phyloP scores from a whole-genome alignment of 2,113 vertebrate species.

The Bufo gargarizans region DNA sequence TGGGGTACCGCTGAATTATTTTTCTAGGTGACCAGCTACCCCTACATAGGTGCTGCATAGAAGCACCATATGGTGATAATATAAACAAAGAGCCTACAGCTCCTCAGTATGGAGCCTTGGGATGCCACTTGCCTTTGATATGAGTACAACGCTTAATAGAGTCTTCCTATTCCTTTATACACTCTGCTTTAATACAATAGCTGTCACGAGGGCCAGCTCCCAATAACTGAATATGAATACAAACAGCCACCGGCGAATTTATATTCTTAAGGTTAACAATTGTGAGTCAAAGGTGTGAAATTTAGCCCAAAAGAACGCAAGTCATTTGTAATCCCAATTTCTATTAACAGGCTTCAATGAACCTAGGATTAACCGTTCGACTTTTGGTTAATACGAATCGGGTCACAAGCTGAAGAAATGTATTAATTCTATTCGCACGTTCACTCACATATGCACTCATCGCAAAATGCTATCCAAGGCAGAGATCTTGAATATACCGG shows the following conservation, averaged over 20 bases:
- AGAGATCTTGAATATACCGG: neutral
- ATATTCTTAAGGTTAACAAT: neutral
- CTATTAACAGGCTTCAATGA: neutral
- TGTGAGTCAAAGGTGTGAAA: neutral
- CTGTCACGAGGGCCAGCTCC: neutral
- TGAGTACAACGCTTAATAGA: neutral
- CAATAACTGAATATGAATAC: neutral
- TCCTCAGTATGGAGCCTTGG: too few species aligned
- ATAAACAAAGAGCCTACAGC: neutral
- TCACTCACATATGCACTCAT: neutral
- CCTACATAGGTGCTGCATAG: too few species aligned
- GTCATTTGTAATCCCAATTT: neutral
- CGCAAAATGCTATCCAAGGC: neutral
- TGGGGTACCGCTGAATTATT: too few species aligned
- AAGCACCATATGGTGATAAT: too few species aligned
- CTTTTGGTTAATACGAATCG: slow-evolving; percentile 10
- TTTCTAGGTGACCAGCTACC: too few species aligned
- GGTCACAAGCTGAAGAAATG: slow-evolving; percentile 3
- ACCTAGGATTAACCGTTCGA: neutral
- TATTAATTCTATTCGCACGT: slow-evolving; percentile 14
- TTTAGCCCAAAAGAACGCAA: too few species aligned
- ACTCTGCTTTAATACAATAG: neutral
- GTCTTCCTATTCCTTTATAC: neutral
- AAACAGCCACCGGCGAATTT: neutral
- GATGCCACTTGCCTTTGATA: too few species aligned